Percentiles rank a stretch among this genome's conserved stretches.
Conservation (phyloP, 2,113 vertebrate species). For the Hippocampus zosterae region DNA sequence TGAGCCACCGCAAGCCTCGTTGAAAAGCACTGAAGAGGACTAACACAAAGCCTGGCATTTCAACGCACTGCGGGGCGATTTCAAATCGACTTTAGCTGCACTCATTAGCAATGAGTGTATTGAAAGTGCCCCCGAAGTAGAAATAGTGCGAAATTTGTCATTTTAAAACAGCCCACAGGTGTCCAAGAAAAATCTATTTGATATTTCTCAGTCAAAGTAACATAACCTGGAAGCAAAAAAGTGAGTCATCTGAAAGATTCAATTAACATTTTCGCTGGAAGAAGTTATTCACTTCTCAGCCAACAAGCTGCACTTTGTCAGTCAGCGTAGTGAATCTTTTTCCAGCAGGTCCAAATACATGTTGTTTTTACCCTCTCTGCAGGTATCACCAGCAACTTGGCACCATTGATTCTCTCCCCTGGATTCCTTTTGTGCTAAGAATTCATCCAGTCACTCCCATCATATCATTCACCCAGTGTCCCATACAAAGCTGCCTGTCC, state of each 20-base stretch:
- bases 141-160: conserved; percentile 4
- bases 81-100: conserved; percentile 8
- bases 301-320: too few relatives aligned
- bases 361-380: not conserved
- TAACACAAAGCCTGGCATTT: conserved; percentile 2
- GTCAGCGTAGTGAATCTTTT: too few relatives aligned
- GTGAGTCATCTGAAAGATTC: not conserved
- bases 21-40: not conserved
- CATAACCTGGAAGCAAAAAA: not conserved
- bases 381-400: conserved; percentile 65
- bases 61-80: not conserved
- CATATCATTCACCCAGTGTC: conserved; percentile 59
- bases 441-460: conserved; percentile 15
- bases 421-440: conserved; percentile 54
- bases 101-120: conserved; percentile 37
- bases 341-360: not conserved
- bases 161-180: not conserved
- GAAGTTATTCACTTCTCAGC: not conserved
- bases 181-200: not conserved
- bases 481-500: conserved; percentile 16
- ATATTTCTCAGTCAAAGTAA: not conserved
- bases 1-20: not conserved
- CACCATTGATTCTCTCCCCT: conserved; percentile 69
- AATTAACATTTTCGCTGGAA: not conserved
- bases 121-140: conserved; percentile 10